These are phyloP conservation scores for Drosophila ogumai DNA, from an alignment of 1,140 invertebrate species.

Conservation along the genomic window DNA sequence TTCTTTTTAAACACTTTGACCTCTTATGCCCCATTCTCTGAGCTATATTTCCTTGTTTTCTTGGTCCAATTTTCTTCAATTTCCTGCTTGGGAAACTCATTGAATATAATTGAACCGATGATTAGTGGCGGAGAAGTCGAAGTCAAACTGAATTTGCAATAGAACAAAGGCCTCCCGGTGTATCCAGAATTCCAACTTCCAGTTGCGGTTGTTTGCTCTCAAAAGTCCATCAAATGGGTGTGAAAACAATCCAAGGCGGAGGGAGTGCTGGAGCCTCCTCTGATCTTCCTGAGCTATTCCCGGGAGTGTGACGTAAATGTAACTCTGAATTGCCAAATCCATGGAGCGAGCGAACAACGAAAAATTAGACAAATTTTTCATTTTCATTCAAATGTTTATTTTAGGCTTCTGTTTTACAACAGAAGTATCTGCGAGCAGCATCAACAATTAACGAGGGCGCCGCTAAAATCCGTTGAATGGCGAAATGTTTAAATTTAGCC, in stretches of 20 bases:
- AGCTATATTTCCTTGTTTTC: slow-evolving; percentile 29
- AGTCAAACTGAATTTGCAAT: slow-evolving; percentile 26
- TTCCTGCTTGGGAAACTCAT: slow-evolving; percentile 54
- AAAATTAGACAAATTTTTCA: slow-evolving; percentile 43
- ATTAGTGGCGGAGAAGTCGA: slow-evolving; percentile 10
- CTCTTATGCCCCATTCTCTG: not conserved
- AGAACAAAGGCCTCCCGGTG: slow-evolving; percentile 21
- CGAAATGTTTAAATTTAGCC: slow-evolving; percentile 76
- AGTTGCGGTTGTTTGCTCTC: slow-evolving; percentile 26
- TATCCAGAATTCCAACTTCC: not conserved
- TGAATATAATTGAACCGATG: slow-evolving; percentile 50
- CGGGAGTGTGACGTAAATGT: slow-evolving; percentile 25
- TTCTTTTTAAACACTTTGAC: slow-evolving; percentile 12
- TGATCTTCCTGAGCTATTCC: slow-evolving; percentile 7
- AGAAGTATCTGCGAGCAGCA: slow-evolving; percentile 33
- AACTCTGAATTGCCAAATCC: slow-evolving; percentile 33
- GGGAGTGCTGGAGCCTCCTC: not conserved
- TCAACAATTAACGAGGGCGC: slow-evolving; percentile 57
- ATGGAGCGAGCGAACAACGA: slow-evolving; percentile 1
- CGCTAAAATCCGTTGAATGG: slow-evolving; percentile 62
- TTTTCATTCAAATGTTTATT: slow-evolving; percentile 56
- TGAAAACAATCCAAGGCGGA: slow-evolving; percentile 13
- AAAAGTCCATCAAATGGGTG: slow-evolving; percentile 39
- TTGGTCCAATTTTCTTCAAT: slow-evolving; percentile 52
- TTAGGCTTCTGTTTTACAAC: slow-evolving; percentile 47